Base-by-base conservation (phyloP, 1,140 invertebrate species). In the Drosophila nebulosa region DNA sequence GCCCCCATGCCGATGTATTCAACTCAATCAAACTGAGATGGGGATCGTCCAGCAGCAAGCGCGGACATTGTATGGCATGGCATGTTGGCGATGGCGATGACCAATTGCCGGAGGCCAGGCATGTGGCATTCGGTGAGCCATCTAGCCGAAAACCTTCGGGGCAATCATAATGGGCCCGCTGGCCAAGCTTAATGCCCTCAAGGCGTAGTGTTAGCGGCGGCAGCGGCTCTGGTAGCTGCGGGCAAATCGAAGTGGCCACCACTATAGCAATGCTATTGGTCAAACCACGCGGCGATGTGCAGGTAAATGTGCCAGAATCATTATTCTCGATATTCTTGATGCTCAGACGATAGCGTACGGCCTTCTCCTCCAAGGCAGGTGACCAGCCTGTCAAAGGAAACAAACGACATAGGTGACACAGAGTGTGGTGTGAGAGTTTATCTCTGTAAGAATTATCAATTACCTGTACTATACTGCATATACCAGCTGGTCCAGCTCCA, bases 401-500 rank as follows among this genome's bases (percentile, higher is more conserved):
- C 16, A 39, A 16, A n/a, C n/a, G n/a, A n/a, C n/a, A n/a, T n/a
- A n/a, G n/a, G n/a, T 14, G 36, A 5, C n/a, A 14, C 36, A 6
- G n/a, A 39, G 6, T 27, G 9, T 9, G 6, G n/a, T 10, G 1
- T 1, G 21, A 18, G 4, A n/a, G n/a, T n/a, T 18, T 14, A 12
- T 6, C 16, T 21, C 10, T 51, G 4, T 9, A 18, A 6, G 9
- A 90, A 90, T 92, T n/a, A n/a, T 46, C 16, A 7, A 46, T 46
- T 79, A 97, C 96, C 96, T 71, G 95, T 96, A 10, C 94, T 92
- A 89, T 97, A 96, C 86, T 95, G 94, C 68, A 95, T 94, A 70
- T 94, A 94, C 9, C 93, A 95, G 35, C 96, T 95, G 0, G 96
- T 97, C 96, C 96, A 97, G n/a, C 94, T 95, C 97, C 97, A 97